Percentiles rank a stretch among this genome's conserved stretches.
phyloP scores from a whole-genome alignment of 2,888 invertebrate genomes.

The Deroplatys truncata region DNA sequence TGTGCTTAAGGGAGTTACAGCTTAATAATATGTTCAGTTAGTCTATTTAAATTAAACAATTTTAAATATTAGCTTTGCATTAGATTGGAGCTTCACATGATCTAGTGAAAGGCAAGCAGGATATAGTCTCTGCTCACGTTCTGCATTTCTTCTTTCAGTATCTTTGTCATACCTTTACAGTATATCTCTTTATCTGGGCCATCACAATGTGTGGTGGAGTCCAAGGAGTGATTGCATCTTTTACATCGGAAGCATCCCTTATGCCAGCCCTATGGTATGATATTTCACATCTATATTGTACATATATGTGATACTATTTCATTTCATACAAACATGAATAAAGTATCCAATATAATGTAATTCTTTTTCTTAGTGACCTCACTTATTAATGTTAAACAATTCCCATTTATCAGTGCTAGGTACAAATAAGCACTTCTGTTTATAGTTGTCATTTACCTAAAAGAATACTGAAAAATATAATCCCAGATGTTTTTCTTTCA shows the following conservation, averaged over 20 bases:
- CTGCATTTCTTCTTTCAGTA: no score
- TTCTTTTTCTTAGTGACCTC: no score
- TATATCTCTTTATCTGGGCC: conserved; percentile 89
- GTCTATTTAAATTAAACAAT: no score
- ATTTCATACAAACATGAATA: background rate
- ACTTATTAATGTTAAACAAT: no score
- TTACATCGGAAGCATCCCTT: conserved; percentile 86
- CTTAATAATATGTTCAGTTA: no score
- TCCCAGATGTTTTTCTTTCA: no score
- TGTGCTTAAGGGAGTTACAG: no score
- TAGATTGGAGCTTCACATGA: background rate
- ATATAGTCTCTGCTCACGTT: background rate
- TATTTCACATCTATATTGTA: conserved; percentile 13
- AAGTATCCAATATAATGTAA: no score
- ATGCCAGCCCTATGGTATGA: conserved; percentile 68
- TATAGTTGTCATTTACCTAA: no score
- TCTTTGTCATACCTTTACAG: conserved; percentile 71
- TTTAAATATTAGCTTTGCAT: background rate
- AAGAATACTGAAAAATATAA: no score
- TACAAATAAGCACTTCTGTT: no score
- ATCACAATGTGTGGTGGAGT: conserved; percentile 86
- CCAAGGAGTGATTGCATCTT: conserved; percentile 77
- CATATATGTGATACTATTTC: conserved; percentile 11
- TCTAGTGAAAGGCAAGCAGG: background rate
- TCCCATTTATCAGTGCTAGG: no score